Base-by-base conservation (phyloP, 2,113 vertebrate genomes). In the Monopterus albus region DNA sequence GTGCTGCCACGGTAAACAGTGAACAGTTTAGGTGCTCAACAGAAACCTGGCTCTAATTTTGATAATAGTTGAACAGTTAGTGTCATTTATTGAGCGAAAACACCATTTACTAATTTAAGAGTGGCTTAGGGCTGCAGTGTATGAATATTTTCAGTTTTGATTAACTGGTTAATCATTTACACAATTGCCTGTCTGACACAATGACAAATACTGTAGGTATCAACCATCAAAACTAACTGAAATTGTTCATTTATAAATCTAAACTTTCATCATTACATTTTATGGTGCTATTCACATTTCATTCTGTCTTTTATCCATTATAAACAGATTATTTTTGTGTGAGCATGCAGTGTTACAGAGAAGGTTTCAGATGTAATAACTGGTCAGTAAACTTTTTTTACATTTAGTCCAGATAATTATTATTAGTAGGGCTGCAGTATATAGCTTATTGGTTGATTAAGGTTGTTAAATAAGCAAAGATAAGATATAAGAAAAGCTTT, bases 11-110 rank as follows among this genome's bases (percentile, higher is more conserved):
- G 25, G 51, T n/a, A 49, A 6, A 8, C 40, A 13, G 33, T 43
- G 51, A 60, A 63, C 17, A 6, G 35, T 29, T 49, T 6, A 31
- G n/a, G 4, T 33, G 18, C 40, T 33, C 6, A 14, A 13, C 70
- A 4, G 6, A 35, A 65, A 42, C 58, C 29, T 23, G 21, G 23
- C 17, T 53, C 38, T 61, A 39, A 61, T 55, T 53, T 18, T 55
- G 40, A 38, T 49, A 35, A 76, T 13, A 49, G 50, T 35, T 3
- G 29, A 60, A 53, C 20, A 18, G 7, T 23, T 38, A 10, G 51
- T 49, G 50, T 31, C 56, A 8, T 58, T 76, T 64, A 56, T 47
- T 18, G 47, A 51, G 43, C 7, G 52, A 28, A 25, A 51, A 52
- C 38, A 25, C 12, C 36, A 14, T n/a, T n/a, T n/a, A n/a, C n/a